Percentiles rank a stretch among this genome's conserved stretches.
Evolutionary conservation across 2,797 vertebrate genomes (phyloP).

Genomic region (Eulemur rubriventer): DNA sequence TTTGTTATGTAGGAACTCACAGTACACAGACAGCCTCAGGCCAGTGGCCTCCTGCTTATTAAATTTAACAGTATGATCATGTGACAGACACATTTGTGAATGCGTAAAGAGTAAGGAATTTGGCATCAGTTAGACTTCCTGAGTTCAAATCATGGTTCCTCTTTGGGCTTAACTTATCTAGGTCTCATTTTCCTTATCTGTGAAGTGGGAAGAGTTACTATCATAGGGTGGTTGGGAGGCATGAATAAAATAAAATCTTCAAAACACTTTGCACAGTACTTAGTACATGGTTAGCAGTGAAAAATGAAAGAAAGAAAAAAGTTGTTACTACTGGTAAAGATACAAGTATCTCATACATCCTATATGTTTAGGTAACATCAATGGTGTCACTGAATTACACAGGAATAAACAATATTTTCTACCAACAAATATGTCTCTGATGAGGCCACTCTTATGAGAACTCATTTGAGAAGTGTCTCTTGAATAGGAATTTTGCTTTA

Average conservation of each 20-base stretch:
- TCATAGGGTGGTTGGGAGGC: not conserved
- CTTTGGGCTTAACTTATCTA: not conserved
- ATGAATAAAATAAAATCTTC: not conserved
- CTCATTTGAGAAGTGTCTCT: not conserved
- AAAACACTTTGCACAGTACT: not conserved
- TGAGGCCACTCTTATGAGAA: not conserved
- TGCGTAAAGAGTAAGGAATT: not conserved
- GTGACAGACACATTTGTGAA: not conserved
- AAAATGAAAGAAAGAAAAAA: not conserved
- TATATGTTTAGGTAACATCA: not conserved
- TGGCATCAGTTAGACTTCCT: not conserved
- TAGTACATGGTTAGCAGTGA: not conserved
- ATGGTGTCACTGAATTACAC: rapidly evolving
- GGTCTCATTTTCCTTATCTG: not conserved
- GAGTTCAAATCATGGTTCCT: not conserved
- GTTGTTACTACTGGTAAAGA: not conserved
- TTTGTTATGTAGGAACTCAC: not conserved
- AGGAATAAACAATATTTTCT: not conserved
- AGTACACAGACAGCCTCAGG: not conserved
- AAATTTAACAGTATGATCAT: not conserved
- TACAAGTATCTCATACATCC: not conserved
- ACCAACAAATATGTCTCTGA: not conserved
- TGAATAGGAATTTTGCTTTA: not conserved
- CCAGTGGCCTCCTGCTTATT: not conserved
- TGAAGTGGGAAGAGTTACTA: not conserved